These are phyloP conservation scores for Gymnodraco acuticeps DNA, from an alignment of 2,797 vertebrate species.

Conservation along the genomic window DNA sequence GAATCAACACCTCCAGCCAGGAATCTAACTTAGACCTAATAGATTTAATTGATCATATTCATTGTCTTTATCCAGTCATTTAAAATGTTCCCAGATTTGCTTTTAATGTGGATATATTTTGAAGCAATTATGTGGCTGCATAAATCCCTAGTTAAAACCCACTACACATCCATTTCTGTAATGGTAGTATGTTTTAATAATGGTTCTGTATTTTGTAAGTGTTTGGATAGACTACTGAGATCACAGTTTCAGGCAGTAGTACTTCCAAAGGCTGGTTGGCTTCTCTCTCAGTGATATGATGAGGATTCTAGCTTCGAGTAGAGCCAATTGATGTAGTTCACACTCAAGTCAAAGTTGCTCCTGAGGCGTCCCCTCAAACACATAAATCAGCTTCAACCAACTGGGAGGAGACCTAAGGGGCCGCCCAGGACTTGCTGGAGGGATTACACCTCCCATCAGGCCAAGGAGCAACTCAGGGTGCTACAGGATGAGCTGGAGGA, in stretches of 20 bases:
- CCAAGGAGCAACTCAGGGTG: slow-evolving; percentile 24
- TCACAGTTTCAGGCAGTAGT: background rate
- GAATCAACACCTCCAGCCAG: no score
- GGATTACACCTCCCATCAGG: slow-evolving; percentile 50
- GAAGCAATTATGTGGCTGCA: background rate
- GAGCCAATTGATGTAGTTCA: slow-evolving; percentile 31
- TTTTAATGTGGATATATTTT: slow-evolving; percentile 12
- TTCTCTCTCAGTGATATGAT: slow-evolving; percentile 23
- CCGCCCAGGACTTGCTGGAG: slow-evolving; percentile 42
- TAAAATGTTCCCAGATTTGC: no score
- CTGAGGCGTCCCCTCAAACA: slow-evolving; percentile 44
- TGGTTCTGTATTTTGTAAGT: background rate
- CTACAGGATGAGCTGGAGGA: slow-evolving; percentile 24
- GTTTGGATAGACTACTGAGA: slow-evolving; percentile 1
- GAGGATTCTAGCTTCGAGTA: slow-evolving; percentile 29
- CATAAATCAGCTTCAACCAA: slow-evolving; percentile 33
- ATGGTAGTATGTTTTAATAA: background rate
- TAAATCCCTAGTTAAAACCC: background rate
- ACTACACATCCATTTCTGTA: background rate
- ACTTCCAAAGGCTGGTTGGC: slow-evolving; percentile 11
- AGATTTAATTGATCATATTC: no score
- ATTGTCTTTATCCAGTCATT: no score
- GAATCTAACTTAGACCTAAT: no score
- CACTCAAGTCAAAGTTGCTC: slow-evolving; percentile 46
- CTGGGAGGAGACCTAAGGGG: slow-evolving; percentile 43